These are phyloP conservation scores for Scelioninae gen. 1 DNA, from an alignment of 2,888 invertebrate genomes.

Conservation along the genomic window DNA sequence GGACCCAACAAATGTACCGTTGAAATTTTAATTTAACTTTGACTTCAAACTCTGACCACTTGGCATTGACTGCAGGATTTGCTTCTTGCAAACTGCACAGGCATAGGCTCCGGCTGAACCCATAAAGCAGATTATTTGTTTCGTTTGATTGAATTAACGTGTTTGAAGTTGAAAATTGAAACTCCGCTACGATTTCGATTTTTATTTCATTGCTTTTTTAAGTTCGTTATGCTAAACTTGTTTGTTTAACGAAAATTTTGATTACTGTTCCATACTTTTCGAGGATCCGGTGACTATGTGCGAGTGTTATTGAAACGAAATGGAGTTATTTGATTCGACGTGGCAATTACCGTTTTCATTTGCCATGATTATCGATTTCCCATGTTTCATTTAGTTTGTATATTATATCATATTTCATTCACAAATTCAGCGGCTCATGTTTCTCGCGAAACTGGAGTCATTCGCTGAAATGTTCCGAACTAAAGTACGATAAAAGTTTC, in stretches of 20 bases:
- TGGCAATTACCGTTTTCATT: constrained; percentile 66
- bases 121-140: constrained; percentile 15
- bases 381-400: constrained; percentile 60
- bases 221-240: constrained; percentile 47
- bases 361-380: constrained; percentile 61
- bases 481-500: too few relatives aligned
- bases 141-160: constrained; percentile 32
- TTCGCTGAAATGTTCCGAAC: too few relatives aligned
- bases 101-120: neutral
- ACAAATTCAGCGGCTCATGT: constrained; percentile 38
- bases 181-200: constrained; percentile 23
- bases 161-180: constrained; percentile 36
- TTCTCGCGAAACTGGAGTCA: constrained; percentile 54
- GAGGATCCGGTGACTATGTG: constrained; percentile 31
- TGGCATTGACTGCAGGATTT: too few relatives aligned
- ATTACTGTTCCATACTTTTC: constrained; percentile 48
- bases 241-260: constrained; percentile 41
- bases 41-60: neutral
- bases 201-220: constrained; percentile 33
- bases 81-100: neutral
- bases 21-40: constrained; percentile 32
- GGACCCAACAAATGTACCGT: constrained; percentile 2
- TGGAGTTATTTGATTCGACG: constrained; percentile 63
- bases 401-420: constrained; percentile 66
- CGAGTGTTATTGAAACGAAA: constrained; percentile 62